Percentiles rank a stretch among this genome's conserved stretches.
These are phyloP conservation scores for Prolemur simus DNA, from an alignment of 2,113 vertebrate species.

Conservation along the genomic window DNA sequence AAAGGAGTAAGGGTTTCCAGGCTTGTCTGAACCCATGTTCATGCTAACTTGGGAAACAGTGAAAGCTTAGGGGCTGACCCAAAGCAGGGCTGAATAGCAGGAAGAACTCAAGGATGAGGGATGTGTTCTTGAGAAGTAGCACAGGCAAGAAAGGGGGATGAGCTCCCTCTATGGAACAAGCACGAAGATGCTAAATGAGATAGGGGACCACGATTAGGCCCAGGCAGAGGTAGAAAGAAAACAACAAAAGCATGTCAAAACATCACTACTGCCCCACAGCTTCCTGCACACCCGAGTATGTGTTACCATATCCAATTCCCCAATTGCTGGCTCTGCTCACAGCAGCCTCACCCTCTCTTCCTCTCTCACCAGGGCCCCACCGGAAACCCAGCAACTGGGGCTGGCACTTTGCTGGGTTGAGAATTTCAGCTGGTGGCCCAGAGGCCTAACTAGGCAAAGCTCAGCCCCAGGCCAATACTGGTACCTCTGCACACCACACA, in stretches of 20 bases:
- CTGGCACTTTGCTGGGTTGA: conserved; percentile 40
- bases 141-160: not conserved
- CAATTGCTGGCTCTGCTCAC: not conserved
- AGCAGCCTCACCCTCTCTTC: conserved; percentile 13
- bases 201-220: not conserved
- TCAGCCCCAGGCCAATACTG: not conserved
- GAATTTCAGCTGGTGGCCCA: not conserved
- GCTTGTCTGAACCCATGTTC: not conserved
- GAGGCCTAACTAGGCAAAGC: not conserved
- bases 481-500: not conserved
- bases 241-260: conserved; percentile 51
- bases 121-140: not conserved
- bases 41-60: not conserved
- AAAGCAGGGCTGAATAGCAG: not conserved
- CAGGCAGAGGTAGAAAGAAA: conserved; percentile 23
- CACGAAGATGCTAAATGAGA: not conserved
- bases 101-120: conserved; percentile 29
- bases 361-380: conserved; percentile 52
- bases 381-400: conserved; percentile 62
- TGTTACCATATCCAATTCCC: not conserved
- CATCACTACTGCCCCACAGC: not conserved
- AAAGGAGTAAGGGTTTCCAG: not conserved
- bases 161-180: not conserved
- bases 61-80: not conserved
- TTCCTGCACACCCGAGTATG: not conserved